Evolutionary conservation across 2,888 invertebrate species (phyloP).

Genomic region (Prosopocoilus inquinatus): DNA sequence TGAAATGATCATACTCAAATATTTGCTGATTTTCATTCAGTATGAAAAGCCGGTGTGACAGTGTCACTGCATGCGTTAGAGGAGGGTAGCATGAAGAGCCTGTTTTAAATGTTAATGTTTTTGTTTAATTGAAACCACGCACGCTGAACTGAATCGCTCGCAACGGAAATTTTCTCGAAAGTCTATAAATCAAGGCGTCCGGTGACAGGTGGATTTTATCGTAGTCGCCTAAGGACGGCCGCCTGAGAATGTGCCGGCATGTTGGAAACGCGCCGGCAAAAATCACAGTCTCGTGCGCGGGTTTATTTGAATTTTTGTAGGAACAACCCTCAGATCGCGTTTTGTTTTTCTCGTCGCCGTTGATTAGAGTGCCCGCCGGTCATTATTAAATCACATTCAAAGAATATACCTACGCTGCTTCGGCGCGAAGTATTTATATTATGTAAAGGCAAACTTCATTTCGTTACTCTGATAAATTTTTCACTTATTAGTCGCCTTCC

Average conservation of each 20-base stretch:
- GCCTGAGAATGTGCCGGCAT: neutral
- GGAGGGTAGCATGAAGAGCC: too few relatives aligned
- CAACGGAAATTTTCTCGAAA: neutral
- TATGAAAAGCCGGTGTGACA: too few relatives aligned
- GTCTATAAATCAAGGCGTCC: conserved; percentile 3
- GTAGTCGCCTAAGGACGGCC: conserved; percentile 1
- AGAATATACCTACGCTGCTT: neutral
- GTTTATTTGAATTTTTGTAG: conserved; percentile 2
- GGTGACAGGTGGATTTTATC: conserved; percentile 11
- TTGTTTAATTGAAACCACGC: too few relatives aligned
- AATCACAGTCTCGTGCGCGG: neutral
- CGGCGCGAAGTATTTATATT: neutral
- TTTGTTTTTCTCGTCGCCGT: conserved; percentile 2
- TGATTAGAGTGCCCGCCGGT: conserved; percentile 10
- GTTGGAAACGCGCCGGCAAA: neutral
- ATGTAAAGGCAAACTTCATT: neutral
- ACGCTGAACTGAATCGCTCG: too few relatives aligned
- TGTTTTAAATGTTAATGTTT: too few relatives aligned
- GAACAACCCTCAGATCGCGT: conserved; percentile 1
- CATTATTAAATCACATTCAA: conserved; percentile 3
- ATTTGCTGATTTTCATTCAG: too few relatives aligned
- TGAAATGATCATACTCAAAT: too few relatives aligned
- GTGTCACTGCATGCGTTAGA: too few relatives aligned
- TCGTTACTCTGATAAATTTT: neutral
- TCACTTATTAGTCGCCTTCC: neutral